These are phyloP conservation scores for Thera britannica DNA, from an alignment of 2,888 invertebrate species.

Conservation along the genomic window DNA sequence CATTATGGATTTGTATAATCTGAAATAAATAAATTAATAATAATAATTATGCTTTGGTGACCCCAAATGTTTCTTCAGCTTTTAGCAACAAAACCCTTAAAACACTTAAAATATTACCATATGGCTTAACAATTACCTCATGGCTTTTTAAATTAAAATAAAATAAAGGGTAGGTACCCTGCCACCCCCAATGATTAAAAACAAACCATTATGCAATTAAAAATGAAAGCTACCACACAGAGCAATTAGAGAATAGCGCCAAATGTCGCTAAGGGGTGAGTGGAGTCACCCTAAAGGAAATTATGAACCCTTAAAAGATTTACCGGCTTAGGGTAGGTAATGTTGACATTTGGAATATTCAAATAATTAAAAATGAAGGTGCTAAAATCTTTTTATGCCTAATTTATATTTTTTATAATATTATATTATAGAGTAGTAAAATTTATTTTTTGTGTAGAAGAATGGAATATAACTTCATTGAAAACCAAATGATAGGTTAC, in stretches of 20 bases:
- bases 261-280: slow-evolving; percentile 59
- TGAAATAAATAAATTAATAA: no score
- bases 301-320: slow-evolving; percentile 4
- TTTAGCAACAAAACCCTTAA: neutral
- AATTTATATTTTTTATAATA: no score
- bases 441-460: no score
- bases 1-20: no score
- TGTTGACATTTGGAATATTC: neutral
- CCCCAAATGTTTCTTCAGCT: neutral
- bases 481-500: no score
- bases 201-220: slow-evolving; percentile 64
- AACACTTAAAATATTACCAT: slow-evolving; percentile 3
- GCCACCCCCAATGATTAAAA: slow-evolving; percentile 45
- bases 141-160: neutral
- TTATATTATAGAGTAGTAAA: no score
- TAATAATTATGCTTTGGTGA: neutral
- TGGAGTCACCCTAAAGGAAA: slow-evolving; percentile 12
- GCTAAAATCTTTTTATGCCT: no score
- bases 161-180: neutral
- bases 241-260: slow-evolving; percentile 73
- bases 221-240: slow-evolving; percentile 65
- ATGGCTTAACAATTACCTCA: neutral
- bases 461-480: no score
- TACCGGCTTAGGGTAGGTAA: neutral
- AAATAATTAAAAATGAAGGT: neutral